These are phyloP conservation scores for Benthochromis sp. DNA, from an alignment of 2,113 vertebrate genomes.

Conservation along the genomic window DNA sequence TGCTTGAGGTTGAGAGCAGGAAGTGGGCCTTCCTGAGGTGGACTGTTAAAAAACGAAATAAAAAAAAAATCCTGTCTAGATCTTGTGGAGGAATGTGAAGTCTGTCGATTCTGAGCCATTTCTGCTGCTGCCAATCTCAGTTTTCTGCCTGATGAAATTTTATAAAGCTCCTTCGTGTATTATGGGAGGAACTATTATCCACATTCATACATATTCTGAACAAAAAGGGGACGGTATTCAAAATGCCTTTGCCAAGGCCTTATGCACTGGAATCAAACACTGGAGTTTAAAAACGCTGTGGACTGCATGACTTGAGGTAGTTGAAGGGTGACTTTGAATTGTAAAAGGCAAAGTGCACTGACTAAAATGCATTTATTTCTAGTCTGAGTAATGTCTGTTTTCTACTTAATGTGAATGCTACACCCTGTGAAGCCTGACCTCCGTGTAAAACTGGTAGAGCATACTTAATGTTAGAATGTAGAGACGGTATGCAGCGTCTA, in stretches of 20 bases:
- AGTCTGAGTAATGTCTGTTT: constrained; percentile 36
- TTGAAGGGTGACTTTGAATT: constrained; percentile 27
- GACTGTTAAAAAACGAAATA: background rate
- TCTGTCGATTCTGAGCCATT: constrained; percentile 50
- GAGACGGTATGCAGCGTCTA: constrained; percentile 42
- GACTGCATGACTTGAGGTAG: constrained; percentile 31
- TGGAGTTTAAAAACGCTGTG: constrained; percentile 14
- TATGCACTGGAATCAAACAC: constrained; percentile 52
- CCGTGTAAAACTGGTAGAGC: constrained; percentile 19
- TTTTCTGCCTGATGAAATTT: constrained; percentile 28
- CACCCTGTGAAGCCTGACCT: constrained; percentile 30
- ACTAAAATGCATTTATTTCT: constrained; percentile 39
- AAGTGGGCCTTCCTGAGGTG: background rate
- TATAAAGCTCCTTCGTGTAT: constrained; percentile 16
- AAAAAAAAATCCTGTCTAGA: background rate
- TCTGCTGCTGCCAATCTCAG: constrained; percentile 45
- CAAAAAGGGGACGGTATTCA: background rate
- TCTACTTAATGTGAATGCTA: constrained; percentile 44
- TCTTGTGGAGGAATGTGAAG: constrained; percentile 41
- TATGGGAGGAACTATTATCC: background rate
- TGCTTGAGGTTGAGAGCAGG: background rate
- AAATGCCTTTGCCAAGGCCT: constrained; percentile 34
- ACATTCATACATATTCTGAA: background rate
- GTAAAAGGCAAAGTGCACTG: constrained; percentile 48
- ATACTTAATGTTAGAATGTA: constrained; percentile 49